Evolutionary conservation across 2,113 vertebrate species (phyloP).

Genomic region (Upupa epops): DNA sequence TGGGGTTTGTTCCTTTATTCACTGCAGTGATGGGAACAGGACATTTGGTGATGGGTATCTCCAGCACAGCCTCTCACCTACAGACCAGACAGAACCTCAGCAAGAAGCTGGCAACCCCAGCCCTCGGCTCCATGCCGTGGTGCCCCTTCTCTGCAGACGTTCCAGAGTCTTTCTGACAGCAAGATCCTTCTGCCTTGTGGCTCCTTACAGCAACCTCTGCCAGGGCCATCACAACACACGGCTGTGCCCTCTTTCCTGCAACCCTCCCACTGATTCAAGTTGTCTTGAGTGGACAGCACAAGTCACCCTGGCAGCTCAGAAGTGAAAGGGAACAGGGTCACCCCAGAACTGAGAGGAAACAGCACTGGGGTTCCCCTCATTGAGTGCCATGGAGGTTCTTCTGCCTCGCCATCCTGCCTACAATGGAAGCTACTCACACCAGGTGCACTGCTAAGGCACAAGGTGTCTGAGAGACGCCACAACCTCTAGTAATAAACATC

Average conservation of each 20-base stretch:
- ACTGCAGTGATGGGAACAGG: neutral
- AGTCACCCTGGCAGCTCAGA: neutral
- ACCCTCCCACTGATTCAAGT: neutral
- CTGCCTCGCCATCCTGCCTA: neutral
- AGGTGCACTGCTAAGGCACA: neutral
- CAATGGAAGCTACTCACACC: neutral
- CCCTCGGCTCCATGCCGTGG: accelerated
- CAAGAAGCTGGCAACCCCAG: neutral
- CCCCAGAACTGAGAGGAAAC: neutral
- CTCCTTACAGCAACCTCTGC: neutral
- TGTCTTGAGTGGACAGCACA: neutral
- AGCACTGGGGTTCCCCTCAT: neutral
- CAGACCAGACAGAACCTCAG: neutral
- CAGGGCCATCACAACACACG: neutral
- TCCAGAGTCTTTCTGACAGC: neutral
- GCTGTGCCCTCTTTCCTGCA: neutral
- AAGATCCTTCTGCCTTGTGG: neutral
- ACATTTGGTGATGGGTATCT: neutral
- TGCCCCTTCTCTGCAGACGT: too few relatives aligned
- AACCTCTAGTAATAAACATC: neutral
- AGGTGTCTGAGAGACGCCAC: neutral
- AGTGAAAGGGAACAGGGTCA: neutral
- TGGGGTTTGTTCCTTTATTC: neutral
- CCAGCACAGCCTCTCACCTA: neutral
- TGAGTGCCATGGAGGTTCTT: neutral